phyloP scores from a whole-genome alignment of 2,888 invertebrate genomes.

The Ptilodon capucinus region DNA sequence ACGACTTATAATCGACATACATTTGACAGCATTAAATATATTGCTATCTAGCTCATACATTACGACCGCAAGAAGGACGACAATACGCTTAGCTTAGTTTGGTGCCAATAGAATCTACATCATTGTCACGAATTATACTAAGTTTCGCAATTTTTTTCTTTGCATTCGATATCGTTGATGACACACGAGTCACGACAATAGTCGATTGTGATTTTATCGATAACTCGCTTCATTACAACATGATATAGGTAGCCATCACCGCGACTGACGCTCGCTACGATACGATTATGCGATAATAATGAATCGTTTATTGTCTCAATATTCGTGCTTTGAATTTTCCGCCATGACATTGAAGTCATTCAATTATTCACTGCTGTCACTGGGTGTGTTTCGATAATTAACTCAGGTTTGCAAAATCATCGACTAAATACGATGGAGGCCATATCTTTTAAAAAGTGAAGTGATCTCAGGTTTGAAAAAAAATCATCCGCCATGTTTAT shows the following conservation, averaged over 20 bases:
- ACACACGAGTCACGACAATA: slow-evolving; percentile 47
- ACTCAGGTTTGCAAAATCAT: no score
- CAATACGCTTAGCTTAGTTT: no score
- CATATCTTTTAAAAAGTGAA: no score
- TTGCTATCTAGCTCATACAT: no score
- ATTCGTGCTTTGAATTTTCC: slow-evolving; percentile 50
- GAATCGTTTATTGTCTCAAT: slow-evolving; percentile 50
- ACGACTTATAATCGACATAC: neutral
- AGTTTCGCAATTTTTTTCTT: slow-evolving; percentile 13
- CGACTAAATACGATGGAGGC: no score
- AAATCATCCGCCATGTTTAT: no score
- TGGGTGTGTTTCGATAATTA: slow-evolving; percentile 22
- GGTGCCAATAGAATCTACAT: no score
- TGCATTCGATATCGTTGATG: slow-evolving; percentile 33
- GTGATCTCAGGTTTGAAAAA: no score
- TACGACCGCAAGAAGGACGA: no score
- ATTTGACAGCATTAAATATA: no score
- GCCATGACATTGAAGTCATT: slow-evolving; percentile 39
- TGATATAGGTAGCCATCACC: slow-evolving; percentile 35
- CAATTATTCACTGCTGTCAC: slow-evolving; percentile 13
- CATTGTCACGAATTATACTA: slow-evolving; percentile 5
- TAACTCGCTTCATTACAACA: slow-evolving; percentile 39
- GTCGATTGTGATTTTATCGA: slow-evolving; percentile 40
- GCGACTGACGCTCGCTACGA: slow-evolving; percentile 37
- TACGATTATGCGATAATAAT: slow-evolving; percentile 41